Evolutionary conservation across 2,888 invertebrate species (phyloP).

Genomic region (Coronaproctus castanopsis): DNA sequence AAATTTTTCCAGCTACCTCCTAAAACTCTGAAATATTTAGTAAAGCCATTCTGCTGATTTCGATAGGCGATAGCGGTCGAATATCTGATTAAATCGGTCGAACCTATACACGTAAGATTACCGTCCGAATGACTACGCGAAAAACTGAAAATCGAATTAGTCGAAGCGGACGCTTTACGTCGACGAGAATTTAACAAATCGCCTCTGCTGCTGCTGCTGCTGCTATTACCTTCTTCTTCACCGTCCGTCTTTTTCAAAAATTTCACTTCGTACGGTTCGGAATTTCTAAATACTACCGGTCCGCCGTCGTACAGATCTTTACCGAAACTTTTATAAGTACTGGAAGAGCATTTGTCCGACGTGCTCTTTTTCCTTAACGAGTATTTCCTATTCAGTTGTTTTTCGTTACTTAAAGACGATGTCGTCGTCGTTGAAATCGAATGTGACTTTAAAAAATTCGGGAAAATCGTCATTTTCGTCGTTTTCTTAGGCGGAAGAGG

Average conservation of each 20-base stretch:
- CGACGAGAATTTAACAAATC: not conserved
- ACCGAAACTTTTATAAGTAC: slow-evolving; percentile 15
- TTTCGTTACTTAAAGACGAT: not conserved
- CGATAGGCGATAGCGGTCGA: slow-evolving; percentile 22
- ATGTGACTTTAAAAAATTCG: slow-evolving; percentile 3
- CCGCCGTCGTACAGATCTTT: slow-evolving; percentile 14
- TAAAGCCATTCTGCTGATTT: slow-evolving; percentile 32
- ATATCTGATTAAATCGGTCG: slow-evolving; percentile 22
- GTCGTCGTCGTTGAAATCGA: not conserved
- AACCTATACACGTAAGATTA: slow-evolving; percentile 30
- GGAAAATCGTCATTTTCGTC: slow-evolving; percentile 1
- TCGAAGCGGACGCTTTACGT: not conserved
- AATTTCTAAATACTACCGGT: slow-evolving; percentile 1
- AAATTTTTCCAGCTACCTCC: slow-evolving; percentile 65
- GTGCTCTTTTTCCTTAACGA: slow-evolving; percentile 8
- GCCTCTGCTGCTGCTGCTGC: not conserved
- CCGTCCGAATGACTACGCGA: slow-evolving; percentile 51
- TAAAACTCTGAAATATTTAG: slow-evolving; percentile 50
- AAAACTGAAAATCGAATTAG: slow-evolving; percentile 26
- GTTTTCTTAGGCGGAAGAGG: slow-evolving; percentile 15
- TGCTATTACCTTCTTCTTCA: not conserved
- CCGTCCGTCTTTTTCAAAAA: not conserved
- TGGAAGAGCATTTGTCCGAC: slow-evolving; percentile 8
- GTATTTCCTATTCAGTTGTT: slow-evolving; percentile 10
- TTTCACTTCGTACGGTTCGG: not conserved